phyloP scores from a whole-genome alignment of 2,888 invertebrate genomes.

The Criorhina ranunculi region DNA sequence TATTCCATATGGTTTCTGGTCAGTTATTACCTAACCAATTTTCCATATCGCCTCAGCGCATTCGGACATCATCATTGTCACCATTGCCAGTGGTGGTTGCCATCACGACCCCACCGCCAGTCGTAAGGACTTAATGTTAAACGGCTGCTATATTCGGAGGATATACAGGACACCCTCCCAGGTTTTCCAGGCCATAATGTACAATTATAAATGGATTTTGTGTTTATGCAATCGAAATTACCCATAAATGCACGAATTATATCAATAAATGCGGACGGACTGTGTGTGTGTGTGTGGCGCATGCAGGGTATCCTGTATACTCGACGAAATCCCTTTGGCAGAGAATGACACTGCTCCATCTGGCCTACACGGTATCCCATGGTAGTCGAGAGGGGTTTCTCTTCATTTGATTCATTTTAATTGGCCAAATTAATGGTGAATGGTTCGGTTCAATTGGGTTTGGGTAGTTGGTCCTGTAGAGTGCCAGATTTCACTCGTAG shows the following conservation, averaged over 20 bases:
- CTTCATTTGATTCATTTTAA: constrained; percentile 74
- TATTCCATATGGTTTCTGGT: constrained; percentile 76
- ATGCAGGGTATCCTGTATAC: not conserved
- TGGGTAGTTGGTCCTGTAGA: constrained; percentile 28
- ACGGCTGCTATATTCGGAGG: constrained; percentile 41
- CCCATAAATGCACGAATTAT: constrained; percentile 77
- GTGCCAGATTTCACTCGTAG: constrained; percentile 65
- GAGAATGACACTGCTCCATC: constrained; percentile 57
- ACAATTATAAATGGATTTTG: constrained; percentile 78
- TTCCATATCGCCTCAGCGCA: constrained; percentile 77
- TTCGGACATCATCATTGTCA: constrained; percentile 75
- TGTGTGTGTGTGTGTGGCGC: constrained; percentile 2
- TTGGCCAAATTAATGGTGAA: constrained; percentile 73
- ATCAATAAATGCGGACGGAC: constrained; percentile 72
- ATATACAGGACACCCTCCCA: constrained; percentile 39
- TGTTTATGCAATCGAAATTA: constrained; percentile 78
- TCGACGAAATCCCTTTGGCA: constrained; percentile 36
- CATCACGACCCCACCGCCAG: constrained; percentile 21
- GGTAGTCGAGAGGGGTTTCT: constrained; percentile 36
- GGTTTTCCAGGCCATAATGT: constrained; percentile 77
- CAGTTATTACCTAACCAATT: constrained; percentile 77
- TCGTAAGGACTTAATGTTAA: constrained; percentile 67
- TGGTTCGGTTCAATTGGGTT: not conserved
- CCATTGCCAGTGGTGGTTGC: constrained; percentile 16
- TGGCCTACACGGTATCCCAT: constrained; percentile 11